phyloP scores from a whole-genome alignment of 64 coral and sea anemone genomes.

The Dendronephthya gigantea region DNA sequence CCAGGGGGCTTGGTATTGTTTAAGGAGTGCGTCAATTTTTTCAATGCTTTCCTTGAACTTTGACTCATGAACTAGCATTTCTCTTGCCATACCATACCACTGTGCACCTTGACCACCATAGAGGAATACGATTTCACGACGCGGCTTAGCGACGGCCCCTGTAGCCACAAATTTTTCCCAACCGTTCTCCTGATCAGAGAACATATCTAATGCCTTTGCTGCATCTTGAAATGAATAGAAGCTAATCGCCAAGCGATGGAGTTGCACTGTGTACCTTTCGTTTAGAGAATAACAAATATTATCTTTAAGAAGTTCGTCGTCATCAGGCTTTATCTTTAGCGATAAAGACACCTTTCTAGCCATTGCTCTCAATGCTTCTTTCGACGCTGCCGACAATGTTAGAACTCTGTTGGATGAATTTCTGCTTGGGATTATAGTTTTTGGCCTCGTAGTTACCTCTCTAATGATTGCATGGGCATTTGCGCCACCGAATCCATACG shows the following conservation, averaged over 20 bases:
- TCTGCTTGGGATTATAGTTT: neutral
- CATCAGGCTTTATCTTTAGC: neutral
- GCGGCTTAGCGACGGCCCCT: neutral
- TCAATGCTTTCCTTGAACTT: conserved; percentile 43
- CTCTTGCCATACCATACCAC: conserved; percentile 67
- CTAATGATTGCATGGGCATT: conserved; percentile 44
- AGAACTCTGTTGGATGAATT: neutral
- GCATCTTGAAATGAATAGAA: conserved; percentile 26
- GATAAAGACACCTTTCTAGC: conserved; percentile 20
- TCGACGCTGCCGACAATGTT: conserved; percentile 29
- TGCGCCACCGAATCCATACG: conserved; percentile 47
- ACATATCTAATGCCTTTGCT: neutral
- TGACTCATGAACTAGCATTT: conserved; percentile 43
- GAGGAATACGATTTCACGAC: conserved; percentile 36
- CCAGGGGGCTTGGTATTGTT: conserved; percentile 15
- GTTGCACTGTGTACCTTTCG: conserved; percentile 23
- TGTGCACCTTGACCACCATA: conserved; percentile 67
- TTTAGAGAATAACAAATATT: conserved; percentile 47
- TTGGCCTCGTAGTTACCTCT: neutral
- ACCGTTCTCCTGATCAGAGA: neutral
- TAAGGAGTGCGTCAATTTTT: conserved; percentile 28
- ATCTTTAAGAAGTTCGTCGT: neutral
- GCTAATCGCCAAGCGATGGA: conserved; percentile 33
- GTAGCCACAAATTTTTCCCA: conserved; percentile 20
- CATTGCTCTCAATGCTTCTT: conserved; percentile 16